Evolutionary conservation across 2,797 vertebrate species (phyloP).

Genomic region (Garrulus glandarius): DNA sequence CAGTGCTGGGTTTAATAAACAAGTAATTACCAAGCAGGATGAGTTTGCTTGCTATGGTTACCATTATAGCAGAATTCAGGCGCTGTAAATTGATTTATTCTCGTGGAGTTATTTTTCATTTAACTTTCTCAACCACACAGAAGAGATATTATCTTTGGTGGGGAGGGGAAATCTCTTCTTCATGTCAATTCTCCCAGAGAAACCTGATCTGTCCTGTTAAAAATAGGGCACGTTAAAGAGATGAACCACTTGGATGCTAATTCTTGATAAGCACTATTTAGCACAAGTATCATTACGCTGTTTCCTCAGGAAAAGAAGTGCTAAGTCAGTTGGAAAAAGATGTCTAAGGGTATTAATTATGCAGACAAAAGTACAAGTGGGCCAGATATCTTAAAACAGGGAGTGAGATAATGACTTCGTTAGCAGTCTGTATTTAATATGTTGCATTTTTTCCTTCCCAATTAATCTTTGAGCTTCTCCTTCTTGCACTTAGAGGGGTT

Average conservation of each 20-base stretch:
- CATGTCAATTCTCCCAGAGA: neutral
- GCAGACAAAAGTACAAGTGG: slow-evolving; percentile 32
- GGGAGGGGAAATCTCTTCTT: neutral
- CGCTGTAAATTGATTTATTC: slow-evolving; percentile 10
- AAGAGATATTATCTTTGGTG: neutral
- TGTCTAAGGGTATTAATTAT: slow-evolving; percentile 31
- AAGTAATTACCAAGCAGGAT: neutral
- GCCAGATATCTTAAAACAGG: neutral
- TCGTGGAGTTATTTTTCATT: slow-evolving; percentile 28
- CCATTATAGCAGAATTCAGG: neutral
- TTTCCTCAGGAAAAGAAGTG: slow-evolving; percentile 28
- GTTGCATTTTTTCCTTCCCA: neutral
- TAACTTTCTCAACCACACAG: neutral
- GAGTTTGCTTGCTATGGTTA: neutral
- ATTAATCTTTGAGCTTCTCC: neutral
- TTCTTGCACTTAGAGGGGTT: neutral
- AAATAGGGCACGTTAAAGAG: neutral
- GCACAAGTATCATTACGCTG: neutral
- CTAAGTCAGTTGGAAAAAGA: neutral
- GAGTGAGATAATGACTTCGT: neutral
- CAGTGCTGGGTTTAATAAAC: neutral
- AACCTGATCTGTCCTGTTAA: neutral
- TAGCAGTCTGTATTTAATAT: neutral
- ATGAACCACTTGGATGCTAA: neutral
- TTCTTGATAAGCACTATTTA: neutral